Conservation (phyloP, 1,140 invertebrate genomes). For the Monomorium pharaonis region DNA sequence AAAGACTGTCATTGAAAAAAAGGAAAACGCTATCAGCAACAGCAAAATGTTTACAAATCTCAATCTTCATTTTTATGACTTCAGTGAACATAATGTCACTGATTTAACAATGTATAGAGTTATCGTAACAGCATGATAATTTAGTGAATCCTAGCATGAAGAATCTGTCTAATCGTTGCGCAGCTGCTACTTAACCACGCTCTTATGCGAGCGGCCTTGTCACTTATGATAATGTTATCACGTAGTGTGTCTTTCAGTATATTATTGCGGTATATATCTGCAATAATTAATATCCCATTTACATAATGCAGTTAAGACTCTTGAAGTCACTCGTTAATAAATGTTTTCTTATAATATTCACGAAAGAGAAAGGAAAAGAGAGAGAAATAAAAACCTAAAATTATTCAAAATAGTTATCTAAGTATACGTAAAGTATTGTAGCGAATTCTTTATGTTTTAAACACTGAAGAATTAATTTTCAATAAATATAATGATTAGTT, state of each 20-base stretch:
- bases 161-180: constrained; percentile 32
- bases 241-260: not conserved
- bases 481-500: not conserved
- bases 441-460: not conserved
- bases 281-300: constrained; percentile 31
- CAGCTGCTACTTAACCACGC: constrained; percentile 8
- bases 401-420: not conserved
- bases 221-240: constrained; percentile 29
- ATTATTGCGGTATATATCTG: not conserved
- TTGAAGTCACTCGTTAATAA: not conserved
- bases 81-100: not conserved
- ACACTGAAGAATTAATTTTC: not conserved
- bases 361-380: not conserved
- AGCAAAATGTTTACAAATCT: constrained; percentile 3
- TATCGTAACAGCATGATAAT: constrained; percentile 27
- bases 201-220: constrained; percentile 38
- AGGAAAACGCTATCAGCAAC: not conserved
- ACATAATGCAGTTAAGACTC: not conserved
- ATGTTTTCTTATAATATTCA: not conserved
- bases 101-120: not conserved
- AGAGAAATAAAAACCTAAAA: not conserved
- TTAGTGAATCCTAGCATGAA: not conserved
- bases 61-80: not conserved
- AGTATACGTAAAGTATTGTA: not conserved
- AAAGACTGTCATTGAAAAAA: not conserved